These are phyloP conservation scores for Caradrina kadenii DNA, from an alignment of 2,888 invertebrate species.

Conservation along the genomic window DNA sequence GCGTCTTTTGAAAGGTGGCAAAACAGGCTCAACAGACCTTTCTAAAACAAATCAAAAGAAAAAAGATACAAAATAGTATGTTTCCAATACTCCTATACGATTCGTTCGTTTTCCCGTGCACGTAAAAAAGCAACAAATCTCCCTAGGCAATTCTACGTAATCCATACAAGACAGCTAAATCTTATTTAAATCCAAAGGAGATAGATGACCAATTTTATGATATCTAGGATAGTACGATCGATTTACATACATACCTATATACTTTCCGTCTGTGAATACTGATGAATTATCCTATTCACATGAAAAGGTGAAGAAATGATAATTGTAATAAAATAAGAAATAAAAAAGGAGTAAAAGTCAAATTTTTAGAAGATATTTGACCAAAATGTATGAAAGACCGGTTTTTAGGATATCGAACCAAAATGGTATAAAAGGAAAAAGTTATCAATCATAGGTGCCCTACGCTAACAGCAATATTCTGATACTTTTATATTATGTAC, in stretches of 20 bases:
- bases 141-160: slow-evolving; percentile 77
- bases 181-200: slow-evolving; percentile 72
- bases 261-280: slow-evolving; percentile 22
- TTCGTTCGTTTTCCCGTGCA: slow-evolving; percentile 35
- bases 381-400: neutral
- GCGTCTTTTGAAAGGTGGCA: neutral
- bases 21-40: too few relatives aligned
- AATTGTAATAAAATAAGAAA: neutral
- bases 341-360: too few relatives aligned
- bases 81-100: neutral
- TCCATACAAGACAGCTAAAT: slow-evolving; percentile 80
- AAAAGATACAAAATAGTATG: slow-evolving; percentile 3
- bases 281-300: slow-evolving; percentile 22
- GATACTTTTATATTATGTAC: neutral
- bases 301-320: slow-evolving; percentile 8
- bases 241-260: slow-evolving; percentile 24
- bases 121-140: slow-evolving; percentile 77
- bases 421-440: neutral
- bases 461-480: neutral
- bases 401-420: neutral
- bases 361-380: neutral
- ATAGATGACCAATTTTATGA: slow-evolving; percentile 76
- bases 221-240: slow-evolving; percentile 62
- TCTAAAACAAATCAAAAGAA: neutral
- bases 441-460: neutral